These are phyloP conservation scores for Pseudomyrmex gracilis DNA, from an alignment of 1,140 invertebrate species.

Conservation along the genomic window DNA sequence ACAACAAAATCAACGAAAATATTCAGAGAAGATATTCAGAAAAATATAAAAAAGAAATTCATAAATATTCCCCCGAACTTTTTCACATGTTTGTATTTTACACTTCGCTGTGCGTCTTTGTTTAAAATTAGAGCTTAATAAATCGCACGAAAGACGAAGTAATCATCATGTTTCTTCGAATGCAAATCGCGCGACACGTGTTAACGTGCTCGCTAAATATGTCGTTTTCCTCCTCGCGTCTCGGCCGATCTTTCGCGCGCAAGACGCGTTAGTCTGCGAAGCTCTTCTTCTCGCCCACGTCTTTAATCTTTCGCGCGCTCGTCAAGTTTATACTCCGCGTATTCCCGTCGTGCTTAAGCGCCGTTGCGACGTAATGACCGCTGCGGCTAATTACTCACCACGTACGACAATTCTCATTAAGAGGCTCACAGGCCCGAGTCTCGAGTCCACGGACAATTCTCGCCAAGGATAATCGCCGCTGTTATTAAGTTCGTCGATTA, in stretches of 20 bases:
- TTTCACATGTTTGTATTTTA: neutral
- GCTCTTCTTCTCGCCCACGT: neutral
- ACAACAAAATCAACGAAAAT: too few species aligned
- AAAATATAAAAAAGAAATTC: too few species aligned
- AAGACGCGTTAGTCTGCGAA: neutral
- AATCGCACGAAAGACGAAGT: too few species aligned
- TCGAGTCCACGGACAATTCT: neutral
- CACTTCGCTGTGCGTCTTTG: neutral
- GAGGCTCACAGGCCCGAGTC: slow-evolving; percentile 6
- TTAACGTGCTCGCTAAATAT: too few species aligned
- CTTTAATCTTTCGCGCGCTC: neutral
- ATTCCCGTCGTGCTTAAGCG: neutral
- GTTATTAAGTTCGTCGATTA: slow-evolving; percentile 33
- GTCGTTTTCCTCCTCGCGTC: too few species aligned
- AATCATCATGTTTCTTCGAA: too few species aligned
- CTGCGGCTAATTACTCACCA: slow-evolving; percentile 9
- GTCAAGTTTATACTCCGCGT: neutral
- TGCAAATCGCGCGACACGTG: too few species aligned
- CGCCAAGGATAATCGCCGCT: neutral
- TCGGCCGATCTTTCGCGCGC: too few species aligned
- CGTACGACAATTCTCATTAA: slow-evolving; percentile 33
- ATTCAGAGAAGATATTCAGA: too few species aligned
- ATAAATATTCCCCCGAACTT: neutral
- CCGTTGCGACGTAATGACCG: slow-evolving; percentile 6
- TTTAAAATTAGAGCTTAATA: neutral